These are phyloP conservation scores for Chondrilla cf. caribensis DNA, from an alignment of 37 sponge, comb jelly and placozoan genomes.

Conservation along the genomic window DNA sequence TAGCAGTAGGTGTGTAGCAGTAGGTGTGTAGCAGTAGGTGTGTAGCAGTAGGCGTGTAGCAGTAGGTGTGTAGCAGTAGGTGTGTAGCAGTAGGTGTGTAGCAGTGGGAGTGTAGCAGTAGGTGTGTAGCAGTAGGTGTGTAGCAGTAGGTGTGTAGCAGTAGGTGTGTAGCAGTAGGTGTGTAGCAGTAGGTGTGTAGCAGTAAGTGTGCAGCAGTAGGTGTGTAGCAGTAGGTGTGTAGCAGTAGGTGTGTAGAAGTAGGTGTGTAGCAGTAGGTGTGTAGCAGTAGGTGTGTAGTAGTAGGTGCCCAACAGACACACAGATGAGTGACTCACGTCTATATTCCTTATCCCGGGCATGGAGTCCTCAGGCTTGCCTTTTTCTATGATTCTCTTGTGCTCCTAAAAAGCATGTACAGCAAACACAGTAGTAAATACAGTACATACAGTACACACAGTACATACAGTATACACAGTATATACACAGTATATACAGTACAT, in stretches of 20 bases:
- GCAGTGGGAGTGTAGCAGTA: not conserved
- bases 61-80: no score
- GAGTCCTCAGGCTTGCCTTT: constrained; percentile 91
- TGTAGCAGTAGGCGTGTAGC: constrained; percentile 12
- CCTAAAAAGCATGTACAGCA: constrained; percentile 8
- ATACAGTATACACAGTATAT: not conserved
- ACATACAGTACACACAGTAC: not conserved
- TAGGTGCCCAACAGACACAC: not conserved
- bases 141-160: constrained; percentile 8
- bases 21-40: constrained; percentile 16
- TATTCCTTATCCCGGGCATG: constrained; percentile 54
- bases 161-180: constrained; percentile 26
- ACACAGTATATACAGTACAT: not conserved
- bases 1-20: constrained; percentile 18
- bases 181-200: constrained; percentile 12
- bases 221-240: constrained; percentile 7
- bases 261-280: not conserved
- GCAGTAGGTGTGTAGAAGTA: not conserved
- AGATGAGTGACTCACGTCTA: constrained; percentile 38
- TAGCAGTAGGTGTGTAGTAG: not conserved
- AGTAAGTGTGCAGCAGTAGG: constrained; percentile 5
- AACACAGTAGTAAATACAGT: not conserved
- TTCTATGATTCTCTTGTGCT: constrained; percentile 80
- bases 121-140: constrained; percentile 19
- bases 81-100: no score